Percentiles rank a stretch among this genome's conserved stretches.
Conservation (phyloP, 2,888 invertebrate genomes). For the Pharmacophagus antenor region DNA sequence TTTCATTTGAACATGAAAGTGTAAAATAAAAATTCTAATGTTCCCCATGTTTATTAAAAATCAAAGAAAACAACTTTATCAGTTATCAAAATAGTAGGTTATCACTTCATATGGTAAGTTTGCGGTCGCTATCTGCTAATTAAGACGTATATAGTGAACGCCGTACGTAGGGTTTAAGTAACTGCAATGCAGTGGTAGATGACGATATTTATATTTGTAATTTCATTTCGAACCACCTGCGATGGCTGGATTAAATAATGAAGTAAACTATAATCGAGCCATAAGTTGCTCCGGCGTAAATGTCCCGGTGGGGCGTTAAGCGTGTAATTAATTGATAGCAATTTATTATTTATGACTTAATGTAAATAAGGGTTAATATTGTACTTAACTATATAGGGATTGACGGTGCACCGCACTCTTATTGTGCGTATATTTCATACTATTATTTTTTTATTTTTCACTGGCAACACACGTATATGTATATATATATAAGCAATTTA, state of each 20-base stretch:
- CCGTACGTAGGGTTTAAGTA: constrained; percentile 39
- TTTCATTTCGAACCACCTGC: constrained; percentile 44
- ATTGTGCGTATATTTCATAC: background rate
- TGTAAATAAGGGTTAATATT: constrained; percentile 74
- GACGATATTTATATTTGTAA: constrained; percentile 40
- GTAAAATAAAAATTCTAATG: background rate
- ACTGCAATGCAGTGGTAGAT: constrained; percentile 55
- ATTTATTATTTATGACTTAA: constrained; percentile 63
- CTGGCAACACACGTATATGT: too few species aligned
- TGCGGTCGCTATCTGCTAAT: constrained; percentile 8
- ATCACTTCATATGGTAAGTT: constrained; percentile 1
- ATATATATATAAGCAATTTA: constrained; percentile 1
- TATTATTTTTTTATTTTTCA: background rate
- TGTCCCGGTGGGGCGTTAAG: constrained; percentile 54
- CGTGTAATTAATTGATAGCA: constrained; percentile 64
- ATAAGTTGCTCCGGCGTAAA: constrained; percentile 40
- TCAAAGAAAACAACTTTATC: background rate
- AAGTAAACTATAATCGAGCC: constrained; percentile 28
- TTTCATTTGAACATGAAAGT: background rate
- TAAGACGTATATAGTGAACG: constrained; percentile 17
- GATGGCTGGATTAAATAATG: constrained; percentile 38
- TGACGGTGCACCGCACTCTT: constrained; percentile 44
- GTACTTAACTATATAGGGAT: constrained; percentile 70
- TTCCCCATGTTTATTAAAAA: background rate
- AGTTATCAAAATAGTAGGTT: background rate